Conservation (phyloP, 2,797 vertebrate genomes). For the Poecilia wingei region DNA sequence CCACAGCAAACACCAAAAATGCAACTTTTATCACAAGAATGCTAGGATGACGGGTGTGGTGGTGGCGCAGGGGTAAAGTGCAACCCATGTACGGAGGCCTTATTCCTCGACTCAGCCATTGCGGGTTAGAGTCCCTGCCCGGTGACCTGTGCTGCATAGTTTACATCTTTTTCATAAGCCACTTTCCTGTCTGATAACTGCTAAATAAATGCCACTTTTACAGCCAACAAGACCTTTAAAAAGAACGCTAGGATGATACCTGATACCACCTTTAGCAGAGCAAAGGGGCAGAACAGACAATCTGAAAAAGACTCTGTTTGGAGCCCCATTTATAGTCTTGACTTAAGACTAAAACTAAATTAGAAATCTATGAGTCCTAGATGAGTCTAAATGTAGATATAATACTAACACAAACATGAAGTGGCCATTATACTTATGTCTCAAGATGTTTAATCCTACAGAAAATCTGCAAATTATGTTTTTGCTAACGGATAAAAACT, state of each 20-base stretch:
- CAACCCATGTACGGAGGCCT: too few species aligned
- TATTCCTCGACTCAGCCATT: too few species aligned
- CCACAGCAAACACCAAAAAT: neutral
- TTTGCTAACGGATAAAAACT: neutral
- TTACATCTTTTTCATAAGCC: too few species aligned
- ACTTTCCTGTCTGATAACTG: too few species aligned
- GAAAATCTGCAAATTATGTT: neutral
- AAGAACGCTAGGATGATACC: neutral
- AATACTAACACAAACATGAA: neutral
- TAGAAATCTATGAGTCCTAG: neutral
- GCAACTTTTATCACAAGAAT: conserved; percentile 8
- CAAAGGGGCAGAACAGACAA: neutral
- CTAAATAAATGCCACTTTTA: too few species aligned
- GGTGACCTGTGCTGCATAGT: too few species aligned
- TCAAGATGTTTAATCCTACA: neutral
- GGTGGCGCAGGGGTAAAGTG: too few species aligned
- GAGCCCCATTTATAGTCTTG: neutral
- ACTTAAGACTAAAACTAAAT: neutral
- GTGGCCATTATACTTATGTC: neutral
- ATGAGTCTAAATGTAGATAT: neutral
- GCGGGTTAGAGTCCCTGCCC: too few species aligned
- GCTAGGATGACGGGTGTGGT: neutral
- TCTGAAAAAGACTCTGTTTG: neutral
- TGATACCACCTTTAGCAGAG: neutral
- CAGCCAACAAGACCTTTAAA: too few species aligned